A percentile compares a stretch with the other conserved stretches of the same genome.
Evolutionary conservation across 2,888 invertebrate genomes (phyloP).

Genomic region (Mechanitis messenoides): DNA sequence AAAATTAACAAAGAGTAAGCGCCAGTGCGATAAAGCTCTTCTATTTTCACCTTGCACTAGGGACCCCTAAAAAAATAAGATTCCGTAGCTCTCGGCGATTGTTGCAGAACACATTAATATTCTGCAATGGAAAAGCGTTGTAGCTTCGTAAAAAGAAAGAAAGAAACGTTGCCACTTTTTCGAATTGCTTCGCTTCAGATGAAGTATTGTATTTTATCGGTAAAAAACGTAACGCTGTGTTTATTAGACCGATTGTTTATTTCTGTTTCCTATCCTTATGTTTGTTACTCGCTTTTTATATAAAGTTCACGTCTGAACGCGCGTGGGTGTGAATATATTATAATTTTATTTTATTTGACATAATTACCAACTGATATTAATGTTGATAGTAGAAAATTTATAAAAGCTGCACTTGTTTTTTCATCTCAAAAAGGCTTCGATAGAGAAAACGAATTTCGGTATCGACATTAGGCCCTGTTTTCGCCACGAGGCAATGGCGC

Average conservation of each 20-base stretch:
- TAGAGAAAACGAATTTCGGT: constrained; percentile 28
- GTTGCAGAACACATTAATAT: constrained; percentile 28
- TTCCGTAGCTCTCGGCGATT: constrained; percentile 27
- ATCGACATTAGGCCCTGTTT: constrained; percentile 46
- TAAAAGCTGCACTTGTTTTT: constrained; percentile 2
- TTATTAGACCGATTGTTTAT: constrained; percentile 25
- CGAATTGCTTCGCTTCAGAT: constrained; percentile 27
- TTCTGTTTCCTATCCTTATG: constrained; percentile 11
- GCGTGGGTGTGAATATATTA: too few species aligned
- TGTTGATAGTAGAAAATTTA: not conserved
- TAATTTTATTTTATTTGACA: too few species aligned
- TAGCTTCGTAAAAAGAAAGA: constrained; percentile 20
- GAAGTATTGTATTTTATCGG: constrained; percentile 27
- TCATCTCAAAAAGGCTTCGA: constrained; percentile 11
- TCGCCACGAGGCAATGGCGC: constrained; percentile 64
- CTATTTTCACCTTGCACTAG: constrained; percentile 23
- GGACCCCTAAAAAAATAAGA: constrained; percentile 29
- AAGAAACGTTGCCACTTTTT: constrained; percentile 27
- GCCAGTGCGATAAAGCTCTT: constrained; percentile 14
- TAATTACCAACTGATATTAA: too few species aligned
- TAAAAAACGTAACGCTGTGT: constrained; percentile 25
- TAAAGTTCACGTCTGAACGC: not conserved
- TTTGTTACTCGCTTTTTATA: not conserved
- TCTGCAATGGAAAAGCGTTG: constrained; percentile 25
- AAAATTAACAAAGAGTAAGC: constrained; percentile 21